These are phyloP conservation scores for Lycaon pictus DNA, from an alignment of 2,113 vertebrate genomes.

Conservation along the genomic window DNA sequence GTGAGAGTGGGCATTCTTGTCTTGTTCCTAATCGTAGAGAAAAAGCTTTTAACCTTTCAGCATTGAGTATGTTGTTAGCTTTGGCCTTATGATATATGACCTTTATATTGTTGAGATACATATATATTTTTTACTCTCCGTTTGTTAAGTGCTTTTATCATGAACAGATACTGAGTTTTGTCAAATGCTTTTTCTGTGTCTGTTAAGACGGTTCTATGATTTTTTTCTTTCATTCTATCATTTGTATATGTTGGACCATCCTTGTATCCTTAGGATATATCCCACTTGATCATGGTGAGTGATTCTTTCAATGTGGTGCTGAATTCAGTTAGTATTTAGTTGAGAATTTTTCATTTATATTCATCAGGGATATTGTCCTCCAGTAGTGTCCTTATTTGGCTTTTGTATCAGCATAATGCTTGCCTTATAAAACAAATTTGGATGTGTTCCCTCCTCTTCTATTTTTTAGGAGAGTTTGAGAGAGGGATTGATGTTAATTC, in stretches of 20 bases:
- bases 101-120: neutral
- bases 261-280: neutral
- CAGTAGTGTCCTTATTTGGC: neutral
- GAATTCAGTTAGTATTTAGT: neutral
- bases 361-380: neutral
- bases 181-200: neutral
- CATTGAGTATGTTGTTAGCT: neutral
- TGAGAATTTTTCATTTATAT: neutral
- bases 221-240: neutral
- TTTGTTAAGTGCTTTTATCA: neutral
- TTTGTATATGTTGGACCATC: neutral
- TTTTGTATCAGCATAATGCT: neutral
- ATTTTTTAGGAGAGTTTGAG: neutral
- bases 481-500: neutral
- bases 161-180: neutral
- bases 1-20: neutral
- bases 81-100: neutral
- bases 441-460: neutral
- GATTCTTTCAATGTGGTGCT: neutral
- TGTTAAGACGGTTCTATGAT: neutral
- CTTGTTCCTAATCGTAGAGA: neutral
- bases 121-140: neutral
- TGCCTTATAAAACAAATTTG: neutral
- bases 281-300: neutral
- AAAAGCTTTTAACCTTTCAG: neutral